Conservation (phyloP, 2,888 invertebrate genomes). For the Phortica magna region DNA sequence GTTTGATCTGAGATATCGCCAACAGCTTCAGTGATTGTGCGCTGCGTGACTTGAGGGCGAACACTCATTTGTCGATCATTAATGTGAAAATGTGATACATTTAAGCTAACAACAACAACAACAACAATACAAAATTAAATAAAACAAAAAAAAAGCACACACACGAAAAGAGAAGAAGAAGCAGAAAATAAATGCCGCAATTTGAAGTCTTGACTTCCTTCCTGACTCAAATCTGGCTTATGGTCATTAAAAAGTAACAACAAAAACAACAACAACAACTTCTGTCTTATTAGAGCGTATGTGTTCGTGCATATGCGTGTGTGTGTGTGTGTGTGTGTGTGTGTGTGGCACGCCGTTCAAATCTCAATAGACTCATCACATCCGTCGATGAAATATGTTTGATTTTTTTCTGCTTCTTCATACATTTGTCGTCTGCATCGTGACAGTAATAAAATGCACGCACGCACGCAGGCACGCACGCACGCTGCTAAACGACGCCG, state of each 20-base stretch:
- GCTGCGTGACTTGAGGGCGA: too few relatives aligned
- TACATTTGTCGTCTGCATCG: conserved; percentile 2
- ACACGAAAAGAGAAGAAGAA: not conserved
- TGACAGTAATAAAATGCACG: conserved; percentile 66
- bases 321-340: conserved; percentile 10
- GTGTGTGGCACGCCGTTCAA: not conserved
- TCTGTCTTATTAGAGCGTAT: too few relatives aligned
- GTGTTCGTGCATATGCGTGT: not conserved
- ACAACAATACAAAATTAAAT: not conserved
- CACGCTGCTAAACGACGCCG: not conserved
- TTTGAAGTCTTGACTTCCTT: conserved; percentile 3
- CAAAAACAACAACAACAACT: not conserved
- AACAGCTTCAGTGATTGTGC: too few relatives aligned
- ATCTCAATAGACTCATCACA: conserved; percentile 25
- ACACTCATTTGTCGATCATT: not conserved
- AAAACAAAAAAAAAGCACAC: not conserved
- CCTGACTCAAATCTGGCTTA: not conserved
- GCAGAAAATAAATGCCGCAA: not conserved
- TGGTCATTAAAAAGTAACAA: not conserved
- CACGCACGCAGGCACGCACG: conserved; percentile 51
- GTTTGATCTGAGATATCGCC: too few relatives aligned
- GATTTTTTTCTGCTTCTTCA: not conserved
- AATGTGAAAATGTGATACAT: not conserved
- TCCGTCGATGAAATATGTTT: conserved; percentile 44
- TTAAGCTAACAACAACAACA: not conserved